These are phyloP conservation scores for Peribatodes rhomboidaria DNA, from an alignment of 2,888 invertebrate genomes.

Conservation along the genomic window DNA sequence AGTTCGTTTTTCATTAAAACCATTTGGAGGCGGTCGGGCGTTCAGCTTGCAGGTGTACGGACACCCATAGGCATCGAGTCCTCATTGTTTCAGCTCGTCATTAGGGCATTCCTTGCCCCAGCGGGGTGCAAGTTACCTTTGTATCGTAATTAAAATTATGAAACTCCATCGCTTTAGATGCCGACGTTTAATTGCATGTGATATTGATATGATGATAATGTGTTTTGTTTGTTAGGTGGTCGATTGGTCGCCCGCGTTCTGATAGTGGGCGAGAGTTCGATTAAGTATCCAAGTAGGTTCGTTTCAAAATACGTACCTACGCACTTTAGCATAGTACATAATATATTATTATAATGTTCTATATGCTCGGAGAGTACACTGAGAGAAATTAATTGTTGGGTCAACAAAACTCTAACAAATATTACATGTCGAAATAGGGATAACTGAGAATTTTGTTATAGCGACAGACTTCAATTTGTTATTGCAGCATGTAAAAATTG, in stretches of 20 bases:
- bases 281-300: background rate
- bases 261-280: constrained; percentile 35
- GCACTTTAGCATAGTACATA: too few relatives aligned
- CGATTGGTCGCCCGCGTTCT: constrained; percentile 25
- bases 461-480: too few relatives aligned
- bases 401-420: too few relatives aligned
- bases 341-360: too few relatives aligned
- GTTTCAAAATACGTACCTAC: background rate
- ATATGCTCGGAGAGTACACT: too few relatives aligned
- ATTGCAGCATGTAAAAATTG: too few relatives aligned
- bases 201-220: constrained; percentile 60
- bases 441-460: too few relatives aligned
- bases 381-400: too few relatives aligned
- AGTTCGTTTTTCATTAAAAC: too few relatives aligned
- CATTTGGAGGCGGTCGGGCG: too few relatives aligned
- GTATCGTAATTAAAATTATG: constrained; percentile 80
- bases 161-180: constrained; percentile 59
- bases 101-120: constrained; percentile 58
- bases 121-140: constrained; percentile 65
- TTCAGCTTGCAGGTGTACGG: too few relatives aligned
- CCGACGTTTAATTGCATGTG: constrained; percentile 65
- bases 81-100: constrained; percentile 70
- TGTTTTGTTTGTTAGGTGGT: constrained; percentile 33
- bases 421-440: too few relatives aligned
- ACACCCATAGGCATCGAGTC: constrained; percentile 46